These are phyloP conservation scores for Heliconius congener DNA, from an alignment of 1,140 invertebrate species.

Conservation along the genomic window DNA sequence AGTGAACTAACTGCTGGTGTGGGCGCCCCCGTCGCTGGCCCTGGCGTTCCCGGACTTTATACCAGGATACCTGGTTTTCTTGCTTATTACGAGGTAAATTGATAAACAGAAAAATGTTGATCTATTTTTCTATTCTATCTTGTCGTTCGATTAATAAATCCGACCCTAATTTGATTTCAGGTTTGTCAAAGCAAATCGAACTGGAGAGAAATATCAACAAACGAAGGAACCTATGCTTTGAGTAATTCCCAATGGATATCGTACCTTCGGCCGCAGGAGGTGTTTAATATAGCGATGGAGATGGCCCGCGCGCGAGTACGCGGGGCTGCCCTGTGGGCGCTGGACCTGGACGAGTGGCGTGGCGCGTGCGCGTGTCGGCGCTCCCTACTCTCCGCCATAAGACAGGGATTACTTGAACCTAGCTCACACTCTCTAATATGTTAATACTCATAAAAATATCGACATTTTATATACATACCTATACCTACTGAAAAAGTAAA, in stretches of 20 bases:
- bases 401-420: conserved; percentile 81
- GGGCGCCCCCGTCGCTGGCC: conserved; percentile 81
- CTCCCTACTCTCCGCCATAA: conserved; percentile 82
- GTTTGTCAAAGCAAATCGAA: conserved; percentile 2
- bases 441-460: conserved; percentile 5
- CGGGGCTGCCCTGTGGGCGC: conserved; percentile 91
- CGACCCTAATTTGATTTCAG: background rate
- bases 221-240: conserved; percentile 88
- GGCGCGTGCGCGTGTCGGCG: conserved; percentile 85
- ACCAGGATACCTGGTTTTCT: conserved; percentile 86
- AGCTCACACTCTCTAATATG: conserved; percentile 52
- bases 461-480: background rate
- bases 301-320: conserved; percentile 84
- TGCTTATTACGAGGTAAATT: conserved; percentile 86
- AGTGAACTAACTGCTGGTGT: conserved; percentile 75
- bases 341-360: conserved; percentile 90
- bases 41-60: conserved; percentile 83
- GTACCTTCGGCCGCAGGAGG: conserved; percentile 88
- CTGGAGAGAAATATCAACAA: conserved; percentile 80
- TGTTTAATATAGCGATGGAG: conserved; percentile 82
- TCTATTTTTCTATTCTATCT: no score
- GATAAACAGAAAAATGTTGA: background rate
- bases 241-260: conserved; percentile 91
- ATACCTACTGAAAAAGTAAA: background rate
- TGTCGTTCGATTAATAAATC: background rate